Evolutionary conservation across 2,797 vertebrate species (phyloP), one percentile per base, ranked within the genome.

Genomic region (Spondyliosoma cantharus): DNA sequence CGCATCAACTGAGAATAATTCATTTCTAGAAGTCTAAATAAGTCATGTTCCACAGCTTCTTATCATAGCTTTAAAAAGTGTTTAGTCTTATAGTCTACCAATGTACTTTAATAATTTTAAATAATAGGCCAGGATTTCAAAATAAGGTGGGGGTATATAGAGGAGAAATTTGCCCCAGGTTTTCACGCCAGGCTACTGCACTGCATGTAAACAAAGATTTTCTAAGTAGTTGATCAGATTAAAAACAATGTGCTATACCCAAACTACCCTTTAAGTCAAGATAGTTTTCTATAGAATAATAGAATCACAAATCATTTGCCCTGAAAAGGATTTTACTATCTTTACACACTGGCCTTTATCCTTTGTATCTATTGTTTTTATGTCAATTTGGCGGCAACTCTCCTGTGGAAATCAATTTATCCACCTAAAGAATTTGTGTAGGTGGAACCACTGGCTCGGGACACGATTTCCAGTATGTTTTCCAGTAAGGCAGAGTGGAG

Each of bases 361-460:
- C 27, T 32, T 25, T 49, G 22, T n/a, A 61, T 54, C 48, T 37
- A 58, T 74, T 42, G 42, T 61, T 70, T 74, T 60, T 13, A 24
- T 19, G 27, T 68, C 46, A 54, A 42, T 17, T n/a, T 53, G 58
- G 72, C 27, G 69, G 62, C 56, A 19, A 45, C 20, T 54, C 24
- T 52, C 25, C 29, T 59, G 57, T 12, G 12, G 22, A 59, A 76
- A 76, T 76, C 19, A 48, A 68, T 58, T 29, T 60, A 49, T 54
- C 53, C 48, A 43, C 22, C 16, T 37, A n/a, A 5, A 76, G 24
- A 24, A 62, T 71, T 20, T 50, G 29, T 65, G 56, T 32, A 61
- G 48, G 59, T 57, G 43, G 27, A 67, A 62, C 61, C 15, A 60
- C 17, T 20, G 22, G 17, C 8, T 37, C 24, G 42, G 61, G 56